Evolutionary conservation across 2,113 vertebrate species (phyloP).

Genomic region (Diadophis punctatus): DNA sequence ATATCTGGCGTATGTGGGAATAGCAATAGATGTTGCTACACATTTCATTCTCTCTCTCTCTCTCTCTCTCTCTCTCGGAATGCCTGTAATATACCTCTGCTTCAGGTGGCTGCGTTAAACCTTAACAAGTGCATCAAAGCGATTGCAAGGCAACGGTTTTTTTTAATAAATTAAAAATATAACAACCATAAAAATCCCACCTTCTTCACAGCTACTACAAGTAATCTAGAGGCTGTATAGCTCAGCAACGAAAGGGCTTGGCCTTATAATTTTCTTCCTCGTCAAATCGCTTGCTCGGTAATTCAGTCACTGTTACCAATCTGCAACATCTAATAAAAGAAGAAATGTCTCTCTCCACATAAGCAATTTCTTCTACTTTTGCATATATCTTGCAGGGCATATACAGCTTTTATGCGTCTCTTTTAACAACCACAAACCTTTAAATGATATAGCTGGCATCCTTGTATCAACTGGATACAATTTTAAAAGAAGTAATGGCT

Average conservation of each 20-base stretch:
- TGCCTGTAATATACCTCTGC: constrained; percentile 66
- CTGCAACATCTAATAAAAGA: constrained; percentile 47
- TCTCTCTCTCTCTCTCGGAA: constrained; percentile 47
- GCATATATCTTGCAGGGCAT: constrained; percentile 61
- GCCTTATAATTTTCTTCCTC: constrained; percentile 38
- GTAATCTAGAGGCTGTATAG: constrained; percentile 49
- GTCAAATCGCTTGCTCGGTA: constrained; percentile 49
- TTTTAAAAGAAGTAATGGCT: constrained; percentile 63
- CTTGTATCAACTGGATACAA: constrained; percentile 71
- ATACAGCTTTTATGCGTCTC: constrained; percentile 67
- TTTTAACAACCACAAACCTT: constrained; percentile 67
- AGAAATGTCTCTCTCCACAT: constrained; percentile 44
- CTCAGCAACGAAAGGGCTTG: constrained; percentile 36
- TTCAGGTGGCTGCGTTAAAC: constrained; percentile 54
- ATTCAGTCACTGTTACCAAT: constrained; percentile 51
- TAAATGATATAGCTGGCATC: constrained; percentile 67
- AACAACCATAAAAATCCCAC: constrained; percentile 15
- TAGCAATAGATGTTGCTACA: constrained; percentile 52
- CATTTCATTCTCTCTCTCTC: constrained; percentile 47
- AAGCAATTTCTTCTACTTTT: constrained; percentile 58
- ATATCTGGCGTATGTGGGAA: constrained; percentile 50
- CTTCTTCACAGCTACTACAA: constrained; percentile 41
- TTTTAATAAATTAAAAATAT: constrained; percentile 35
- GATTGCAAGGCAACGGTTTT: constrained; percentile 55
- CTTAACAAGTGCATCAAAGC: constrained; percentile 46